Base-by-base conservation (phyloP, 1,140 invertebrate species). In the Plodia interpunctella region DNA sequence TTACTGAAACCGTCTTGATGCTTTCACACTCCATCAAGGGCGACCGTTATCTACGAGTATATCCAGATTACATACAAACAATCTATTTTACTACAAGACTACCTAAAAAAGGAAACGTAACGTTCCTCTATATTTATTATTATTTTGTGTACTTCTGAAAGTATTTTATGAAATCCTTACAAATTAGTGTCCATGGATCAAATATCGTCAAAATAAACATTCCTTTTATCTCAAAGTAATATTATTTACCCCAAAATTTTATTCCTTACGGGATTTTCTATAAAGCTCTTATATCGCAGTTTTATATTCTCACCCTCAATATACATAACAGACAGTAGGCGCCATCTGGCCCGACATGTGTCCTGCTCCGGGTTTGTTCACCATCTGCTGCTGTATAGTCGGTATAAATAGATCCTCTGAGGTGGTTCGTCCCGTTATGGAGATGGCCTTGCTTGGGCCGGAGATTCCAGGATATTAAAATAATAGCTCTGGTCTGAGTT, bases 401-500 rank as follows among this genome's bases (percentile, higher is more conserved):
- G 10, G n/a, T 44, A 44, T 44, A 15, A 15, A 44, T 44, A 44
- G 38, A 44, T 44, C 38, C 38, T 2, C n/a, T 15, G 38, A 44
- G 38, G 38, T 10, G 38, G 38, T 44, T 5, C 1, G 5, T 44
- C 5, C 35, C 35, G 38, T 15, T 44, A 15, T 44, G 38, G 38
- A n/a, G 38, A 15, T 6, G 38, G 38, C 38, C 38, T 44, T 44
- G 38, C 30, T 11, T 32, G 38, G 6, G 1, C 15, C 15, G 1
- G 38, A 15, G 38, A 44, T 44, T 44, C 38, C 38, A 44, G 38
- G 38, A 44, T 44, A 44, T 35, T 11, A 35, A 10, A 44, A 44
- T 44, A 17, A 5, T 44, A 44, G 13, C 15, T 44, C 38, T 10
- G 30, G 10, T 32, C 30, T 32, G 30, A 9, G 3, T 25, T 32